These are phyloP conservation scores for Aquatica leii DNA, from an alignment of 2,888 invertebrate genomes.

Conservation along the genomic window DNA sequence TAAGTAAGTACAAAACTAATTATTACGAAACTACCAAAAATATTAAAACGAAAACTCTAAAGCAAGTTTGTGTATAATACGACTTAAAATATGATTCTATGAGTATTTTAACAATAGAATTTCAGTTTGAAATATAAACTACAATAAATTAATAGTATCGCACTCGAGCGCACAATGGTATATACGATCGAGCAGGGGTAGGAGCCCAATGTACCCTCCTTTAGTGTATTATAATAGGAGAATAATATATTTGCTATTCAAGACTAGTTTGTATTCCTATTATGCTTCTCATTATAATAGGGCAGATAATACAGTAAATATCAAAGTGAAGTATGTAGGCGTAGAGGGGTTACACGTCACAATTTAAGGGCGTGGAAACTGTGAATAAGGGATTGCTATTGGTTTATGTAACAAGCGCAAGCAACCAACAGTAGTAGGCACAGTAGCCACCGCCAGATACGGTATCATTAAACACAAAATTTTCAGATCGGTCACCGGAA, in stretches of 20 bases:
- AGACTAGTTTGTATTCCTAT: conserved; percentile 61
- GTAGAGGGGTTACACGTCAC: conserved; percentile 41
- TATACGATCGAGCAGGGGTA: conserved; percentile 28
- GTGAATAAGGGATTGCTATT: conserved; percentile 44
- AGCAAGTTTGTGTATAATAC: conserved; percentile 6
- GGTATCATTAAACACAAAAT: conserved; percentile 37
- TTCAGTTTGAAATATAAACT: conserved; percentile 28
- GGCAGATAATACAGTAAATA: conserved; percentile 59
- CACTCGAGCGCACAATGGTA: conserved; percentile 32
- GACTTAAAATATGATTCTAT: conserved; percentile 4
- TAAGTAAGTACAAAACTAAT: too few species aligned
- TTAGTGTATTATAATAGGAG: conserved; percentile 51
- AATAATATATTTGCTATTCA: conserved; percentile 58
- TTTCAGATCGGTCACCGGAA: conserved; percentile 40
- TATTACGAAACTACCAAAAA: too few species aligned
- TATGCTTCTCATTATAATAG: conserved; percentile 54
- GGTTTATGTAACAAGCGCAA: conserved; percentile 55
- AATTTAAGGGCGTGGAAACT: conserved; percentile 42
- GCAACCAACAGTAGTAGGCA: conserved; percentile 57
- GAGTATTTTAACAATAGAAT: conserved; percentile 21
- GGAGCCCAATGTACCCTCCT: conserved; percentile 27
- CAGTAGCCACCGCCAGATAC: conserved; percentile 44
- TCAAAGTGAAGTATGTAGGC: conserved; percentile 41
- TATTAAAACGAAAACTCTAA: background rate
- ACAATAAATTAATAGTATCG: conserved; percentile 37